Evolutionary conservation across 2,888 invertebrate genomes (phyloP).

Genomic region (Allophyes oxyacanthae): DNA sequence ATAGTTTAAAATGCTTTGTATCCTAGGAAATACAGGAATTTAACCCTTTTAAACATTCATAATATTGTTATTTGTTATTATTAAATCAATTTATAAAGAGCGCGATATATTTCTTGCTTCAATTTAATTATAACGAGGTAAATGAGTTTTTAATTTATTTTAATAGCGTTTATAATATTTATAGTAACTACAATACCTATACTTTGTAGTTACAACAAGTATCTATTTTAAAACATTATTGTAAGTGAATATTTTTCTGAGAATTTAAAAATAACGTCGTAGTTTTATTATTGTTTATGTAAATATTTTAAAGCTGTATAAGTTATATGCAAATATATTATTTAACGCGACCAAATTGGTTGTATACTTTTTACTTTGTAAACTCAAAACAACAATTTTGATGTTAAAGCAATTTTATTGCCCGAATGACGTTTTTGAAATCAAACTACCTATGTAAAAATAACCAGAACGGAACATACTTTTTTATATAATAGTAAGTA

Average conservation of each 20-base stretch:
- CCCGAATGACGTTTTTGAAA: constrained; percentile 4
- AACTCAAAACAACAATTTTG: background rate
- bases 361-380: too few relatives aligned
- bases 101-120: constrained; percentile 2
- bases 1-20: constrained; percentile 22
- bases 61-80: background rate
- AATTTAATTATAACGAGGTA: constrained; percentile 35
- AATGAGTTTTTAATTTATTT: constrained; percentile 23
- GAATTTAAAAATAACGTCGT: constrained; percentile 2
- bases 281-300: constrained; percentile 14
- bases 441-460: too few relatives aligned
- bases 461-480: too few relatives aligned
- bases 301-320: constrained; percentile 27
- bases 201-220: too few relatives aligned
- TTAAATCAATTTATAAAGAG: constrained; percentile 10
- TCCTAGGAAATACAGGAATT: constrained; percentile 18
- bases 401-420: constrained; percentile 14
- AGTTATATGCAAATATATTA: constrained; percentile 21
- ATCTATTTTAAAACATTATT: too few relatives aligned
- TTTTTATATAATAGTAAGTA: constrained; percentile 1
- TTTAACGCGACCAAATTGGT: constrained; percentile 4
- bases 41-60: background rate
- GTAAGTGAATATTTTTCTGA: constrained; percentile 13
- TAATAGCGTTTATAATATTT: constrained; percentile 19
- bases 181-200: too few relatives aligned